Evolutionary conservation across 1,140 invertebrate genomes (phyloP).

Genomic region (Eupeodes corollae): DNA sequence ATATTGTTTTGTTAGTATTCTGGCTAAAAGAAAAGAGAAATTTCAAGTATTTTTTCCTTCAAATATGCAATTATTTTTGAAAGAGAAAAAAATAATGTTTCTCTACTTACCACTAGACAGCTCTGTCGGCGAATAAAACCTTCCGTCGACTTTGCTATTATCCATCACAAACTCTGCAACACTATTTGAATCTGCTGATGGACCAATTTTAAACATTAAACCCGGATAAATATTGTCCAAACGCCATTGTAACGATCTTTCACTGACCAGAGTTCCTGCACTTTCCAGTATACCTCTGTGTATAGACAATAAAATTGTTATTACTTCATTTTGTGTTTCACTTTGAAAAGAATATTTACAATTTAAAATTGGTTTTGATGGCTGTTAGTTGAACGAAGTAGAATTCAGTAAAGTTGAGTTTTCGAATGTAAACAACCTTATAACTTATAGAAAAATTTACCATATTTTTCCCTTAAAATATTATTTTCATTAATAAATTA

Average conservation of each 20-base stretch:
- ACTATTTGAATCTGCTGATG: conserved; percentile 47
- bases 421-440: too few relatives aligned
- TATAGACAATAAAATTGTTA: neutral
- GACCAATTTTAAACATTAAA: conserved; percentile 55
- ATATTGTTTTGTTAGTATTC: conserved; percentile 52
- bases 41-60: neutral
- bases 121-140: conserved; percentile 38
- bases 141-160: conserved; percentile 40
- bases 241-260: conserved; percentile 59
- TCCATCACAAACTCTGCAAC: conserved; percentile 62
- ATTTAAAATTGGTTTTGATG: too few relatives aligned
- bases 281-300: conserved; percentile 49
- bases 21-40: conserved; percentile 43
- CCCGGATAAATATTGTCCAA: conserved; percentile 57
- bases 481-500: too few relatives aligned
- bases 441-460: too few relatives aligned
- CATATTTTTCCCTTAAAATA: too few relatives aligned
- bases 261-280: conserved; percentile 54
- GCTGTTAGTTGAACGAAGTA: too few relatives aligned
- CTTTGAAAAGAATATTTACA: too few relatives aligned
- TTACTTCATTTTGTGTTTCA: too few relatives aligned
- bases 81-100: neutral
- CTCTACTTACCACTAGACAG: conserved; percentile 36
- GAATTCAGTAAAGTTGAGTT: too few relatives aligned
- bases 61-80: neutral